phyloP scores from a whole-genome alignment of 1,140 invertebrate genomes.

The Penaeus indicus region DNA sequence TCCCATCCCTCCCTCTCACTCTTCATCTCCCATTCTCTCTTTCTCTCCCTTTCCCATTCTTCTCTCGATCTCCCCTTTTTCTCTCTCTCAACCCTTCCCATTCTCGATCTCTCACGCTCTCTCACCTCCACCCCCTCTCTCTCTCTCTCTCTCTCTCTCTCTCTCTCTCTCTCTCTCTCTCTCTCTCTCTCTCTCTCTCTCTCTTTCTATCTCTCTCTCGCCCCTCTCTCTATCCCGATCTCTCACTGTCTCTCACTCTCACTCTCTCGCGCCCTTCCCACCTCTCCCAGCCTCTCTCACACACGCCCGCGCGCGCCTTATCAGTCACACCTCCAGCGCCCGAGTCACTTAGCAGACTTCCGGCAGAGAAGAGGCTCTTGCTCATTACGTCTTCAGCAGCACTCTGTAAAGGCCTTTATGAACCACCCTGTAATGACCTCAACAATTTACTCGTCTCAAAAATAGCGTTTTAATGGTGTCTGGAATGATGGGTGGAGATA shows the following conservation, averaged over 20 bases:
- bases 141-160: neutral
- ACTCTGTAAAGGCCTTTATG: too few species aligned
- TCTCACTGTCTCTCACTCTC: neutral
- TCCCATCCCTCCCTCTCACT: neutral
- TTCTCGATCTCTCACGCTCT: neutral
- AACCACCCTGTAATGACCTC: too few species aligned
- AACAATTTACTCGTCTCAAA: too few species aligned
- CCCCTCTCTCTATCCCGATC: neutral
- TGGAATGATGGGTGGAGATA: too few species aligned
- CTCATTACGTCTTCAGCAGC: too few species aligned
- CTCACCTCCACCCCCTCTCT: neutral
- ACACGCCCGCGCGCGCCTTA: too few species aligned
- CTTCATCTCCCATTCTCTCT: neutral
- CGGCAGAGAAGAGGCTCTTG: too few species aligned
- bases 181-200: neutral
- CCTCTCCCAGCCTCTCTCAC: neutral
- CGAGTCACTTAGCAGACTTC: too few species aligned
- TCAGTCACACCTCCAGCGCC: too few species aligned
- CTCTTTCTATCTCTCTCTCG: neutral
- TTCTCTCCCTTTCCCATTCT: neutral
- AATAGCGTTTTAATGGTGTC: too few species aligned
- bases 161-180: neutral
- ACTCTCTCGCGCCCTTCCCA: neutral
- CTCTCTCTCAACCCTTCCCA: neutral
- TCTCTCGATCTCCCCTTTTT: neutral